Conservation (phyloP, 2,113 vertebrate species). For the Bombycilla garrulus region DNA sequence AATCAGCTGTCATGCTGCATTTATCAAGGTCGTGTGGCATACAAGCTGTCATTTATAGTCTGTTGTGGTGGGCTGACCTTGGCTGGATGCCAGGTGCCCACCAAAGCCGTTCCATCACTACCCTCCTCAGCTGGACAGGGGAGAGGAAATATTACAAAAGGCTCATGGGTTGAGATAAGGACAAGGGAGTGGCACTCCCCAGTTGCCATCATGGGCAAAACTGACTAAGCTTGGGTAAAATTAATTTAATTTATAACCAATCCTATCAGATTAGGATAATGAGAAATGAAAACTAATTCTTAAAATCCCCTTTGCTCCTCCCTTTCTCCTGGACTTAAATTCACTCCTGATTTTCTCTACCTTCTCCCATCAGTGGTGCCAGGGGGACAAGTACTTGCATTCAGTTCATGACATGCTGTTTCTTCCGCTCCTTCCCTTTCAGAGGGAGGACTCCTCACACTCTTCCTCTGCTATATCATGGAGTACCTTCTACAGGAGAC, state of each 20-base stretch:
- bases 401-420: not conserved
- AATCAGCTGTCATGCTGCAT: not conserved
- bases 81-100: not conserved
- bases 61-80: not conserved
- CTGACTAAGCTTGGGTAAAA: not conserved
- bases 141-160: not conserved
- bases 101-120: not conserved
- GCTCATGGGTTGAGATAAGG: not conserved
- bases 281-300: not conserved
- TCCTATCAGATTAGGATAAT: not conserved
- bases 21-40: not conserved
- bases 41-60: not conserved
- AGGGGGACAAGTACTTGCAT: not conserved
- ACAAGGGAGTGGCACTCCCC: not conserved
- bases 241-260: not conserved
- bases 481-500: fast-evolving
- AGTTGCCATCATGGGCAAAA: not conserved
- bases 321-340: not conserved
- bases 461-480: not conserved
- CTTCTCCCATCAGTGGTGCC: not conserved
- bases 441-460: not conserved
- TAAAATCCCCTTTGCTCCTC: not conserved
- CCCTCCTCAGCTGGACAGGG: not conserved
- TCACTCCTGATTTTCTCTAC: not conserved
- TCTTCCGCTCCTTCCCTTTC: not conserved